Conservation (phyloP, 1,140 invertebrate genomes). For the Brachionus plicatilis region DNA sequence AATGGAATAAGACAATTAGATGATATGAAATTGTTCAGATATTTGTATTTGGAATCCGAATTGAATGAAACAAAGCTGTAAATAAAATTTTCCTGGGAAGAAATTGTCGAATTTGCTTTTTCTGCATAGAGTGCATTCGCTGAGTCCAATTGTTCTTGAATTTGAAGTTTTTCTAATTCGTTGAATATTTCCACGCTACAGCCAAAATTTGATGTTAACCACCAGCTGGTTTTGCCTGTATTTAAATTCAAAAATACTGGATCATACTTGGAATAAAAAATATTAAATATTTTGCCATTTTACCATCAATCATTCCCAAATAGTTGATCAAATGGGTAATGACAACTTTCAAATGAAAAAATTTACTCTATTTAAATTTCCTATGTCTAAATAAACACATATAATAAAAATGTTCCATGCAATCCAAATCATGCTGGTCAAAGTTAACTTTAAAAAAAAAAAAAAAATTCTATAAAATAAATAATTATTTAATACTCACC, state of each 20-base stretch:
- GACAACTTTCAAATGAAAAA: not conserved
- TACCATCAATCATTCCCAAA: not conserved
- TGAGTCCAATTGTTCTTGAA: constrained; percentile 15
- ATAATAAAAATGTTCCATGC: constrained; percentile 38
- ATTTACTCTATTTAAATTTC: constrained; percentile 14
- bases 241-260: constrained; percentile 15
- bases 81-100: not conserved
- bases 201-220: not conserved
- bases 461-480: not conserved
- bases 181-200: not conserved
- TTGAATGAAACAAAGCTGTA: not conserved
- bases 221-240: constrained; percentile 22
- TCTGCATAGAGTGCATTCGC: not conserved
- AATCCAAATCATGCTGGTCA: constrained; percentile 8
- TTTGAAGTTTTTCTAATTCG: constrained; percentile 12
- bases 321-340: not conserved
- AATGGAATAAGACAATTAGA: constrained; percentile 31
- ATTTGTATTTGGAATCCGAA: not conserved
- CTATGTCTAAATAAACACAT: constrained; percentile 31
- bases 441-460: not conserved
- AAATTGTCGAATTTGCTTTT: not conserved
- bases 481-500: not conserved
- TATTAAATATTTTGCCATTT: not conserved
- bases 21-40: not conserved
- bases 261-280: constrained; percentile 7